A percentile compares a stretch with the other conserved stretches of the same genome.
These are phyloP conservation scores for Atopsyche davidsoni DNA, from an alignment of 1,140 invertebrate species.

Conservation along the genomic window DNA sequence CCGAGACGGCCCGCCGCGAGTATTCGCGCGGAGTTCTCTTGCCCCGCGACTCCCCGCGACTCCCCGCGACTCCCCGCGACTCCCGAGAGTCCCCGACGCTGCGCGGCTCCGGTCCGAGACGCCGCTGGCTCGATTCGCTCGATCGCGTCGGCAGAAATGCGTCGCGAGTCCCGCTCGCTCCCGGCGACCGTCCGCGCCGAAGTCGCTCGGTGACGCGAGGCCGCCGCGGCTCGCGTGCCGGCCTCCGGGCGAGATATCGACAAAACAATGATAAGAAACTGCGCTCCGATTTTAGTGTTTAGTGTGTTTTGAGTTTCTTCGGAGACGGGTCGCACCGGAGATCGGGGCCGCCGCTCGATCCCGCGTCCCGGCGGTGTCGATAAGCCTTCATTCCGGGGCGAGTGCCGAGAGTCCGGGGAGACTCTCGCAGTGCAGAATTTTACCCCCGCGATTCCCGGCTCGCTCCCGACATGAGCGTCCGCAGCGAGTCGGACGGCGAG, in stretches of 20 bases:
- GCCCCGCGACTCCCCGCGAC: no score
- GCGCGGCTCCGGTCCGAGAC: neutral
- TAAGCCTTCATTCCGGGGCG: neutral
- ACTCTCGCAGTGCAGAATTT: neutral
- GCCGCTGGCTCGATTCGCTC: conserved; percentile 7
- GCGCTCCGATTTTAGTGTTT: neutral
- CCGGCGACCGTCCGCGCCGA: conserved; percentile 4
- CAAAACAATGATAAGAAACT: conserved; percentile 20
- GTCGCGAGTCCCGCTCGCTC: conserved; percentile 8
- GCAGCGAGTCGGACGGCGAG: conserved; percentile 42
- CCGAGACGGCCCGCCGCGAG: neutral
- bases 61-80: no score
- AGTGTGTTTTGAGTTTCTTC: conserved; percentile 6
- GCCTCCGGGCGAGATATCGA: conserved; percentile 19
- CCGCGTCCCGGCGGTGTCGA: neutral
- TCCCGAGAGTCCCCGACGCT: no score
- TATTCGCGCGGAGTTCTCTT: neutral
- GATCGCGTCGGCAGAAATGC: neutral
- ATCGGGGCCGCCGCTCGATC: no score
- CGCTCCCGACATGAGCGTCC: conserved; percentile 34
- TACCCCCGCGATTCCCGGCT: no score
- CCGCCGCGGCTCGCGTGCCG: conserved; percentile 9
- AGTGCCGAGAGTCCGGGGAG: neutral
- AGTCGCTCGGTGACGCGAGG: conserved; percentile 3
- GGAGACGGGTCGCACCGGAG: conserved; percentile 2